Percentiles rank a stretch among this genome's conserved stretches.
phyloP scores from a whole-genome alignment of 2,888 invertebrate species.

The Microctonus hyperodae region DNA sequence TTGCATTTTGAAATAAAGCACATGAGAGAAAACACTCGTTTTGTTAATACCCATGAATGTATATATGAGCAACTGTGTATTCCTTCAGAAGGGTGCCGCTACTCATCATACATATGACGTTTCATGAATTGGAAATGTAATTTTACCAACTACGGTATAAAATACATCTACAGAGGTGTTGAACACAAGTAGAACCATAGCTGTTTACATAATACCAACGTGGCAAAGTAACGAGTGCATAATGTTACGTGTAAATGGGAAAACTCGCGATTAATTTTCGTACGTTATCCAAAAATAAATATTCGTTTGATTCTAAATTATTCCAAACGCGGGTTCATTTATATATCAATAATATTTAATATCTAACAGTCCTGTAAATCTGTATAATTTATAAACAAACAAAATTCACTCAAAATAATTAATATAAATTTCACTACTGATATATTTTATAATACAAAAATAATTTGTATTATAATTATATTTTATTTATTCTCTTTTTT shows the following conservation, averaged over 20 bases:
- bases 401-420: no score
- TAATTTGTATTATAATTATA: not conserved
- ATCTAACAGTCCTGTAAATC: no score
- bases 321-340: no score
- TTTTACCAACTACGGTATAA: constrained; percentile 48
- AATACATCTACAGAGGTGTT: not conserved
- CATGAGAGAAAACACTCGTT: not conserved
- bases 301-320: no score
- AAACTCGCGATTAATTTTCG: not conserved
- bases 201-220: constrained; percentile 56
- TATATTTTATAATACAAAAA: no score
- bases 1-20: not conserved
- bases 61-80: not conserved
- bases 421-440: no score
- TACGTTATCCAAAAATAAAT: no score
- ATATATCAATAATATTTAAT: no score
- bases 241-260: constrained; percentile 39
- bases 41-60: not conserved
- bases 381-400: no score
- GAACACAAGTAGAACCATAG: constrained; percentile 44
- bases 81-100: constrained; percentile 13
- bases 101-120: constrained; percentile 57
- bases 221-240: constrained; percentile 58
- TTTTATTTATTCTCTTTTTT: not conserved
- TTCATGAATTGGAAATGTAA: constrained; percentile 63